Evolutionary conservation across 2,797 vertebrate genomes (phyloP), one percentile per base, ranked within the genome.

Genomic region (Cirrhinus mrigala): DNA sequence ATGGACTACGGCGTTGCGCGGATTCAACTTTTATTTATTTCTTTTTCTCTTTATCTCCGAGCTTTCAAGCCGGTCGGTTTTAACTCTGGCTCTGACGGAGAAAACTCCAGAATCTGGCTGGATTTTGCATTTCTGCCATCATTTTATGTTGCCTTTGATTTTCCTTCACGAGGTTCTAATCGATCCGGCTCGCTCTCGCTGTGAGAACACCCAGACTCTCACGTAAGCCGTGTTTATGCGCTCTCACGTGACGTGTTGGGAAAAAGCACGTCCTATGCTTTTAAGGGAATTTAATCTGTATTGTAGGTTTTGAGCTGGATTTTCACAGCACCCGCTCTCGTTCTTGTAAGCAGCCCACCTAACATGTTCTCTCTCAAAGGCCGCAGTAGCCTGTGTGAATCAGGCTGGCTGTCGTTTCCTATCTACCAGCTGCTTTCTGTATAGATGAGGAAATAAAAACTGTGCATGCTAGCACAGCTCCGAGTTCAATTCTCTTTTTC

Each of bases 91-190:
- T 37, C n/a, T 7, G 48, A 79, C 84, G 86, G 84, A 40, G 40
- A 66, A 73, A 24, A 88, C 82, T 60, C 54, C 27, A 52, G 6
- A 84, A 79, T 27, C 60, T 48, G 78, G 66, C 88, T 74, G 70
- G 73, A 73, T 33, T 27, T 82, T 44, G 44, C n/a, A 24, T 70
- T 37, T 83, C 60, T 79, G 84, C 73, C 40, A 9, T 75, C 56
- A 58, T 68, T 58, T 54, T 58, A 40, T 60, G 79, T 86, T 81
- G 48, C 46, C 79, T 86, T 82, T 86, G 79, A 77, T 82, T 86
- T 70, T 48, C 40, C 74, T 71, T 71, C 66, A 50, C 15, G 5
- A 78, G 10, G 71, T 24, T 86, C 52, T 40, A 77, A 86, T 86
- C 52, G 85, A 86, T 86, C 79, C 0, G 79, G 52, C 54, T 71